Evolutionary conservation across 1,140 invertebrate species (phyloP), one percentile per base, ranked within the genome.

Genomic region (Euura lappo): DNA sequence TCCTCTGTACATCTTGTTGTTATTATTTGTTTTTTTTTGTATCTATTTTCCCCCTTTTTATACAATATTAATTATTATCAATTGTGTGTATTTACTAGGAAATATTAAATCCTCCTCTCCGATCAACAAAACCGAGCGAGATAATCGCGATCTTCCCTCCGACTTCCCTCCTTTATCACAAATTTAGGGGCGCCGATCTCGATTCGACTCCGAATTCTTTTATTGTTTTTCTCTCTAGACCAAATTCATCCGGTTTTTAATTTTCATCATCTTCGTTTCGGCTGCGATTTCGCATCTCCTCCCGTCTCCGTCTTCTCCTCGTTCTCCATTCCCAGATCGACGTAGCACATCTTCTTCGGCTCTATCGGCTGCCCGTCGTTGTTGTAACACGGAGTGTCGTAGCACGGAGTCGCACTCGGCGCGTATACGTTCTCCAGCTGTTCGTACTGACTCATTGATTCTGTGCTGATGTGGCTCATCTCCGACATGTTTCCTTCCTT

Each of bases 391-490:
- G 85, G 85, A 2, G 85, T 87, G 13, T 85, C 85, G 77, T 90
- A 90, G n/a, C 88, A 89, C 2, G 90, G 90, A 68, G 87, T 90
- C 4, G 82, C 75, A 64, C 88, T 89, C 0, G 90, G 90, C 7
- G 89, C 90, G 77, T 91, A 91, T 74, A 91, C 88, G 5, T 91
- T 90, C 44, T 89, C 89, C 0, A 90, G 82, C 45, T 89, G 88
- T 7, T 87, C 86, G 45, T 84, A 88, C 44, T 86, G 85, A 60
- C 77, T 83, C 6, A 85, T 66, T 7, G 82, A 85, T 69, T 87
- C 85, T 8, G 75, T 77, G 65, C 85, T 86, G 3, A 80, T 84
- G 60, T 86, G 85, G 73, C 84, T 86, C 5, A 82, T 78, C 71
- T 80, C 81, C n/a, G 81, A 78, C 69, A 79, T 74, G 72, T 74